Evolutionary conservation across 2,888 invertebrate genomes (phyloP), one percentile per base, ranked within the genome.

Genomic region (Drosophila affinis): DNA sequence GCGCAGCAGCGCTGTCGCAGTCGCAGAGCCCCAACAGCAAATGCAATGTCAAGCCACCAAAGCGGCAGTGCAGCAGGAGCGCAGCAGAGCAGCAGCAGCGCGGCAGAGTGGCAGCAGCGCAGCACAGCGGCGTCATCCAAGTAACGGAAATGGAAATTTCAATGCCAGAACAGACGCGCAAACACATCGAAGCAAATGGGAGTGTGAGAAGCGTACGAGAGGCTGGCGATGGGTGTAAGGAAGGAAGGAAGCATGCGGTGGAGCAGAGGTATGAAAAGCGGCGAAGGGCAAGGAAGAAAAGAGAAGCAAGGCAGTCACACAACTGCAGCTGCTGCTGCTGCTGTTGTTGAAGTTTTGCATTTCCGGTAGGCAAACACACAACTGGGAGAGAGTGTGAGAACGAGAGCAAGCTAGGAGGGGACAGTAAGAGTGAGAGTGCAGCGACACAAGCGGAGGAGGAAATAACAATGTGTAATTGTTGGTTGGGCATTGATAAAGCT

Each of bases 281-380:
- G n/a, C 39, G 12, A 39, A 39, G 14, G 39, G 39, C 39, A 62
- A 62, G 62, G 12, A 54, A 32, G 21, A n/a, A 39, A 39, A 39
- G 39, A n/a, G 56, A 44, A 48, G 62, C 14, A 62, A 55, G 59
- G 24, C 59, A 60, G 61, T 47, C 48, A 56, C 56, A 69, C 64
- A 71, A 60, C 51, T 72, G 82, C 62, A 53, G 71, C 70, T 55
- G 71, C 70, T 79, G 65, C 63, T 65, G 65, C 60, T 55, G 68
- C 70, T 82, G 82, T 61, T 70, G 82, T 68, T 87, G 76, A 84
- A 88, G 87, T 82, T 90, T 90, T 84, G 88, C 89, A 89, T 90
- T 90, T 89, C 89, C 90, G 90, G 89, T 86, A 84, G 87, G 87
- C 82, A 84, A 27, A 81, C 17, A 62, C 47, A 53, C 47, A 76